Base-by-base conservation (phyloP, 2,797 vertebrate genomes). In the Sarcophilus harrisii region DNA sequence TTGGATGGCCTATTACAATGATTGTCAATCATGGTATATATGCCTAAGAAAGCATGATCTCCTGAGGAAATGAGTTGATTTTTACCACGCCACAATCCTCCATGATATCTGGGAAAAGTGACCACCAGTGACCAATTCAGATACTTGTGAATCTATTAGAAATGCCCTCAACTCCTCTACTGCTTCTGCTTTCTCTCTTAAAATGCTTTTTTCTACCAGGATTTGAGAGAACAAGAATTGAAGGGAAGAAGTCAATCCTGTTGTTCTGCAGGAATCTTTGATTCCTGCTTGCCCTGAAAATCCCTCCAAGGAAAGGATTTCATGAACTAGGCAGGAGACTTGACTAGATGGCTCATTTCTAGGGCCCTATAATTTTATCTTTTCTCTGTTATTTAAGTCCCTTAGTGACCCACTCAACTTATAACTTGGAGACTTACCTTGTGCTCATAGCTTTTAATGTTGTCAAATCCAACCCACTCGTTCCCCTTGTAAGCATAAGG, bases 401-500 rank as follows among this genome's bases (percentile, higher is more conserved):
- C 60, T 66, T 14, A n/a, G 60, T n/a, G 30, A 12, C 60, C 32
- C 30, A 54, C 21, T 52, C 87, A 66, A n/a, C 32, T n/a, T 66
- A 38, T 38, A 1, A n/a, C 30, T 30, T n/a, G 66, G 57, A n/a
- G 55, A 93, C 96, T 90, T 97, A 99, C 99, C 98, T 99, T 99
- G 93, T 58, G 98, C 49, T 98, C 98, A 96, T 97, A 99, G 97
- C 99, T 99, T 81, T 98, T 96, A 59, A 8, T 98, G 96, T 89
- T 98, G 97, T 99, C 99, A 95, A 98, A 99, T 97, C 99, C 99
- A 57, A 99, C 99, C 99, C 99, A 99, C 95, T 99, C 98, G 27
- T 92, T 98, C 94, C 98, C 98, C 96, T 99, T 99, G 90, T 60
- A 91, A 95, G 99, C 99, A 97, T 99, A 99, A 0, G 99, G 91